Percentiles rank a stretch among this genome's conserved stretches.
Conservation (phyloP, 2,888 invertebrate genomes). For the Callyntrura guangdongensis region DNA sequence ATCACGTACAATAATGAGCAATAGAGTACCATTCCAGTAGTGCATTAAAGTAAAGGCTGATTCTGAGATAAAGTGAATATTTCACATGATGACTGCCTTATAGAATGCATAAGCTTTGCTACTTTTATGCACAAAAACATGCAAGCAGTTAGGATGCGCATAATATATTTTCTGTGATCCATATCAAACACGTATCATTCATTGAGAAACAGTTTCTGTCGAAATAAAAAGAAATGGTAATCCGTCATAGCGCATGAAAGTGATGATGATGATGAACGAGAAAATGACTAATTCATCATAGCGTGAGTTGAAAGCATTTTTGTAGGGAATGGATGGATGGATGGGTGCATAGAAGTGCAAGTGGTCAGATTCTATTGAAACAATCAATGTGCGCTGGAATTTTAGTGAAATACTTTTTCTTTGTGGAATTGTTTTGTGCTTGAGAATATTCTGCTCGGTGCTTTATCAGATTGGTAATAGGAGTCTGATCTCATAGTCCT, state of each 20-base stretch:
- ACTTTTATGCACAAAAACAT: constrained; percentile 12
- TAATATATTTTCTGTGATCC: too few species aligned
- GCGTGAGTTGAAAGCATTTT: constrained; percentile 57
- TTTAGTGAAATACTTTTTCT: too few species aligned
- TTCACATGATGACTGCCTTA: constrained; percentile 19
- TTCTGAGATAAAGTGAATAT: background rate
- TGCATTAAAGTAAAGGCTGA: too few species aligned
- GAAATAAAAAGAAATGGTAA: constrained; percentile 65
- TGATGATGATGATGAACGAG: constrained; percentile 82
- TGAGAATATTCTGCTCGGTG: too few species aligned
- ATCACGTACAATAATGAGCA: constrained; percentile 57
- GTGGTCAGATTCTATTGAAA: constrained; percentile 12
- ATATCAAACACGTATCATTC: background rate
- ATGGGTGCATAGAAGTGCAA: background rate
- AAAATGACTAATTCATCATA: constrained; percentile 79
- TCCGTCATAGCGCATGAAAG: constrained; percentile 65
- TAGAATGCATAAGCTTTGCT: background rate
- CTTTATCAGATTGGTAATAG: too few species aligned
- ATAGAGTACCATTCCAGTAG: too few species aligned
- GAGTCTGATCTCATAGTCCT: too few species aligned
- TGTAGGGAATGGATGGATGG: too few species aligned
- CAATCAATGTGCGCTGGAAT: constrained; percentile 18
- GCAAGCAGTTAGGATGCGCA: background rate
- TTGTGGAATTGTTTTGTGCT: too few species aligned
- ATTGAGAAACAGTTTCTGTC: constrained; percentile 64